Evolutionary conservation across 2,113 vertebrate species (phyloP), one percentile per base, ranked within the genome.

Genomic region (Vulpes ferrilata): DNA sequence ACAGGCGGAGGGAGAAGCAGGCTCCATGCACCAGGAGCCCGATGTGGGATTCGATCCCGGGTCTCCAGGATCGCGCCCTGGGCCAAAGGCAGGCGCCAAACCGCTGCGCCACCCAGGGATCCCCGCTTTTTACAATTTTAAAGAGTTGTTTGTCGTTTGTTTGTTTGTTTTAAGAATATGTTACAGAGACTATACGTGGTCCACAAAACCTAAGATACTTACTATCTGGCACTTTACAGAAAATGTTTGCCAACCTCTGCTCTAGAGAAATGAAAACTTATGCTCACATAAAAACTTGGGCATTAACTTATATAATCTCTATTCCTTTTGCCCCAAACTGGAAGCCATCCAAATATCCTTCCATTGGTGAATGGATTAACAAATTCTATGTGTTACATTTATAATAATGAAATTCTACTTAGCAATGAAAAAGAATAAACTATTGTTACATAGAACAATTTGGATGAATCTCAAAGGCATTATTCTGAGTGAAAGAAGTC

Each of bases 101-200:
- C n/a, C n/a, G n/a, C n/a, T n/a, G n/a, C n/a, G n/a, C n/a, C n/a
- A n/a, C n/a, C n/a, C n/a, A n/a, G n/a, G n/a, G n/a, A n/a, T n/a
- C n/a, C n/a, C n/a, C n/a, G 71, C 30, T 90, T 93, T 93, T 89
- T 64, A 93, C 16, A 65, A 62, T 93, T 94, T 90, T 76, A 51
- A 94, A 73, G 55, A 91, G 80, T 64, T 86, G 25, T 2, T 48
- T 78, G 82, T 8, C 35, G 32, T n/a, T 15, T 5, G 35, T 48
- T 16, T 57, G 17, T 67, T 60, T 69, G 22, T 12, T 35, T 17
- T 23, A 48, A 71, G 38, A 86, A 59, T 76, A 78, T 78, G 32
- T 94, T 74, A 38, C 88, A 91, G 48, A 83, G 76, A 65, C 8
- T 65, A 12, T 79, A 64, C 3, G 11, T 95, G 93, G 19, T 11